A percentile compares a stretch with the other conserved stretches of the same genome.
phyloP scores from a whole-genome alignment of 2,888 invertebrate species.

The Papilio demoleus region DNA sequence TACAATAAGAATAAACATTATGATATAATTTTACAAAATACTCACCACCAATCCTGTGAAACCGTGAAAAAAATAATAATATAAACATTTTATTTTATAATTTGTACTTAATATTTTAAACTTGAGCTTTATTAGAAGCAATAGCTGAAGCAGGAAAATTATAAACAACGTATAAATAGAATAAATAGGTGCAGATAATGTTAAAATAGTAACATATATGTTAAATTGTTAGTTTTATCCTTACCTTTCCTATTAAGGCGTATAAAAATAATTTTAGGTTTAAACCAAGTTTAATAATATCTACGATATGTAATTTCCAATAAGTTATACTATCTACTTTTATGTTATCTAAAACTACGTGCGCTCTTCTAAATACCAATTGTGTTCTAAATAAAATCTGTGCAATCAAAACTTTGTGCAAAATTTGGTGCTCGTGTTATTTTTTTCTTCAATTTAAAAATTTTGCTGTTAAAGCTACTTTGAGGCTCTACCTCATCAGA shows the following conservation, averaged over 20 bases:
- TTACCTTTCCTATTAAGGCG: not conserved
- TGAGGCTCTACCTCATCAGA: conserved; percentile 75
- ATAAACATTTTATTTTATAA: not conserved
- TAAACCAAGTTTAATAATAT: not conserved
- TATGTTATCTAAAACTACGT: conserved; percentile 37
- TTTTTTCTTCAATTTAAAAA: conserved; percentile 54
- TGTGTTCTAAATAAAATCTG: conserved; percentile 28
- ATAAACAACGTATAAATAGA: conserved; percentile 52
- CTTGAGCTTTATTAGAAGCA: conserved; percentile 38
- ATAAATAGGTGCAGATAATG: conserved; percentile 46
- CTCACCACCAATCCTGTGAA: conserved; percentile 18
- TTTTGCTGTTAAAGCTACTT: conserved; percentile 46
- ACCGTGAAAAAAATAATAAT: conserved; percentile 14
- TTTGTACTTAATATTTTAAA: not conserved
- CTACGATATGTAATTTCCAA: not conserved
- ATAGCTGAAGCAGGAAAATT: conserved; percentile 67
- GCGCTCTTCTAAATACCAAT: conserved; percentile 12
- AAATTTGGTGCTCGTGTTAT: conserved; percentile 52
- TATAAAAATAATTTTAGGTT: not conserved
- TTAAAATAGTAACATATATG: conserved; percentile 23
- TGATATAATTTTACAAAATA: not conserved
- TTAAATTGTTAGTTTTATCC: conserved; percentile 12
- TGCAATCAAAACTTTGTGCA: conserved; percentile 32
- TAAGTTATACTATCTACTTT: conserved; percentile 17
- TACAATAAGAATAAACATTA: not conserved